phyloP scores from a whole-genome alignment of 1,140 invertebrate genomes.

The Cotesia typhae region DNA sequence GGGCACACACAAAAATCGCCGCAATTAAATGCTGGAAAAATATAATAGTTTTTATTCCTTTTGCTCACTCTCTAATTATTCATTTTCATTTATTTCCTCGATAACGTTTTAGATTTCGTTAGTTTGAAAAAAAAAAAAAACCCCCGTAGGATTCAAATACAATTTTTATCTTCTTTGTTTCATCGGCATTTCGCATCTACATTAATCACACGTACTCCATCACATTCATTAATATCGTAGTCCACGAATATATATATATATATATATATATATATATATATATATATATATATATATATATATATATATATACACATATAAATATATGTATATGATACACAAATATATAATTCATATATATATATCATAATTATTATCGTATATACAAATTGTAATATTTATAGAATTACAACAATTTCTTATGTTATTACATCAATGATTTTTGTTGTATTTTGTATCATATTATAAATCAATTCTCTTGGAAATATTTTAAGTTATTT shows the following conservation, averaged over 20 bases:
- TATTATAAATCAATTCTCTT: slow-evolving; percentile 11
- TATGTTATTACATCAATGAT: slow-evolving; percentile 10
- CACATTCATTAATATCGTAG: slow-evolving; percentile 20
- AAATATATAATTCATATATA: no score
- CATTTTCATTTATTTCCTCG: slow-evolving; percentile 26
- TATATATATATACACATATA: no score
- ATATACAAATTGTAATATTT: slow-evolving; percentile 40
- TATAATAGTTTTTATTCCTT: slow-evolving; percentile 52
- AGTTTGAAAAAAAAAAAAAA: slow-evolving; percentile 12
- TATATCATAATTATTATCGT: slow-evolving; percentile 17
- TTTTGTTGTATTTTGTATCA: slow-evolving; percentile 29
- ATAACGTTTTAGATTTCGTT: slow-evolving; percentile 38
- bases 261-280: slow-evolving; percentile 17
- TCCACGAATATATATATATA: no score
- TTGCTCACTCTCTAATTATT: slow-evolving; percentile 35
- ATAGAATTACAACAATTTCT: slow-evolving; percentile 40
- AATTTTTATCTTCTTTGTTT: slow-evolving; percentile 30
- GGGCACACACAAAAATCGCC: slow-evolving; percentile 38
- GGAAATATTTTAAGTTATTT: slow-evolving; percentile 16
- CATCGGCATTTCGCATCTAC: slow-evolving; percentile 40
- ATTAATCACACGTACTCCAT: slow-evolving; percentile 42
- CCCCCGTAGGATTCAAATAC: not conserved
- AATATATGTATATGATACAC: slow-evolving; percentile 31
- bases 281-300: slow-evolving; percentile 26
- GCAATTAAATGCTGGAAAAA: slow-evolving; percentile 53